These are phyloP conservation scores for Neopipo cinnamomea DNA, from an alignment of 2,113 vertebrate species.

Conservation along the genomic window DNA sequence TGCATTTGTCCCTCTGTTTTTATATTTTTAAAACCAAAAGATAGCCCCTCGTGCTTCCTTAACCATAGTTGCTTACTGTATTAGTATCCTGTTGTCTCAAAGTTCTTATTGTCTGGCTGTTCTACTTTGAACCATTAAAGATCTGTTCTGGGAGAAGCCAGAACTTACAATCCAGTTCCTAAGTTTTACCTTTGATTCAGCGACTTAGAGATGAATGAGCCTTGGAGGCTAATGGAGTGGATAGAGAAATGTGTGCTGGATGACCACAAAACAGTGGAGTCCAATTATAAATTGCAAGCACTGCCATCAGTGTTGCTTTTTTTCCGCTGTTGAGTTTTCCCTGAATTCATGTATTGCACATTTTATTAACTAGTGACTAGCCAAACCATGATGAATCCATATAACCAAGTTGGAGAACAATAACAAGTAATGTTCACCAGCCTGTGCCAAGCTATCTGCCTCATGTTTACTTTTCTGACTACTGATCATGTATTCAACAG, in stretches of 20 bases:
- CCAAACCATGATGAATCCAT: neutral
- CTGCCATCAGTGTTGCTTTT: rapidly evolving
- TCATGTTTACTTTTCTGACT: neutral
- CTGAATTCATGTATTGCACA: neutral
- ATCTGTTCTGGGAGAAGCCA: neutral
- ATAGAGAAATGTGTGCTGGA: neutral
- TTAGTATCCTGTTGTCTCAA: neutral
- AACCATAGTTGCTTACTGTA: neutral
- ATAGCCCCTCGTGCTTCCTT: neutral
- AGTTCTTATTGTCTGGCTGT: neutral
- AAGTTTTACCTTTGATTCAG: neutral
- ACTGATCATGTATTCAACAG: neutral
- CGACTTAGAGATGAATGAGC: neutral
- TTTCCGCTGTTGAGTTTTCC: neutral
- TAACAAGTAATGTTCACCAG: neutral
- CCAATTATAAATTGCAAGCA: neutral
- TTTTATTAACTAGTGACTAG: neutral
- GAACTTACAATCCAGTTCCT: neutral
- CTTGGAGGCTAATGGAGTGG: neutral
- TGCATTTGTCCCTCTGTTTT: neutral
- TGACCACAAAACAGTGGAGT: neutral
- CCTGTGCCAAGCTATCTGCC: neutral
- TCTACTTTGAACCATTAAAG: neutral
- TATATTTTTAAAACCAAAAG: neutral
- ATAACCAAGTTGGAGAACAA: neutral